Percentiles rank a stretch among this genome's conserved stretches.
Evolutionary conservation across 2,888 invertebrate species (phyloP).

Genomic region (Perizoma flavofasciatum): DNA sequence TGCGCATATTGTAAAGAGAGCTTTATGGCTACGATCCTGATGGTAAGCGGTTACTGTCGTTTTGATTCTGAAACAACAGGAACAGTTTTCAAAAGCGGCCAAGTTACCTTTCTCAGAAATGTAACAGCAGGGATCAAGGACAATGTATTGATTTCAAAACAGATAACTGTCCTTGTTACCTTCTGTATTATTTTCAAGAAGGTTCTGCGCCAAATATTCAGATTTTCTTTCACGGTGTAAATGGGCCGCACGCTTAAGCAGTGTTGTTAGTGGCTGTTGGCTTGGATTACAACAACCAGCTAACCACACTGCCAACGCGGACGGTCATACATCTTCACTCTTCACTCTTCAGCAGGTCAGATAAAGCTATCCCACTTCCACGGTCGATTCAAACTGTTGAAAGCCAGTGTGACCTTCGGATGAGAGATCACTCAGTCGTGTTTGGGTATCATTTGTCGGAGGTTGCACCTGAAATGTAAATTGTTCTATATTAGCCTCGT

Average conservation of each 20-base stretch:
- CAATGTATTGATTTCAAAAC: conserved; percentile 10
- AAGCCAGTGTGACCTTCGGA: conserved; percentile 30
- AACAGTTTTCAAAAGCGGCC: too few species aligned
- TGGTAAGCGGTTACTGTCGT: too few species aligned
- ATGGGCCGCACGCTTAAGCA: conserved; percentile 90
- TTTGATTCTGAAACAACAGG: too few species aligned
- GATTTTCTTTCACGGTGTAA: conserved; percentile 43
- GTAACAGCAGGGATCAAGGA: conserved; percentile 8
- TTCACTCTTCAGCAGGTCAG: conserved; percentile 23
- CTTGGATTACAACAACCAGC: conserved; percentile 95
- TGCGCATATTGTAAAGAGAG: too few species aligned
- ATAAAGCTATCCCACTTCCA: conserved; percentile 25
- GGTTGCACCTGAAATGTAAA: conserved; percentile 23
- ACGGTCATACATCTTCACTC: conserved; percentile 63
- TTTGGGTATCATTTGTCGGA: conserved; percentile 29
- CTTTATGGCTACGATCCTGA: too few species aligned
- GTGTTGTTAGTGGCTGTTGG: conserved; percentile 98
- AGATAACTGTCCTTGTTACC: conserved; percentile 7
- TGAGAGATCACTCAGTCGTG: conserved; percentile 21
- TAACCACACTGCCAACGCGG: conserved; percentile 99
- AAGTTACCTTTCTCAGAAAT: conserved; percentile 2
- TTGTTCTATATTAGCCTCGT: conserved; percentile 11
- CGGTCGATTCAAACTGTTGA: conserved; percentile 9
- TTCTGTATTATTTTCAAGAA: conserved; percentile 16
- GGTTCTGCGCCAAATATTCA: neutral